These are phyloP conservation scores for Pasiphila rectangulata DNA, from an alignment of 2,888 invertebrate species.

Conservation along the genomic window DNA sequence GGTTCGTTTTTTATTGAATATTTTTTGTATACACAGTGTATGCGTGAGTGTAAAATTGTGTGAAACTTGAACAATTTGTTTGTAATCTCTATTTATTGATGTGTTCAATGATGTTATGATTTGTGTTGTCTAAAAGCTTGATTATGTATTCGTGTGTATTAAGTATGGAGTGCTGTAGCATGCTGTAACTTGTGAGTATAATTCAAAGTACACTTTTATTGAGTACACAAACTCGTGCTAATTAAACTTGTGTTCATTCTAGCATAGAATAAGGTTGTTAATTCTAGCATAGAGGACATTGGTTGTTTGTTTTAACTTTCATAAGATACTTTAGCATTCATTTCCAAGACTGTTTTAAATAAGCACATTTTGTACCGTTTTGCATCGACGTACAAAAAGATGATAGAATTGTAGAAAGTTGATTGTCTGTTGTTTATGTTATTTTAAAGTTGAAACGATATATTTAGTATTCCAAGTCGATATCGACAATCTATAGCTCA, in stretches of 20 bases:
- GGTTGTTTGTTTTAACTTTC: not conserved
- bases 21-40: constrained; percentile 34
- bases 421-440: too few relatives aligned
- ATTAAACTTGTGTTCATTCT: constrained; percentile 25
- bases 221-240: constrained; percentile 9
- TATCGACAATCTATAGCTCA: too few relatives aligned
- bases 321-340: not conserved
- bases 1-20: constrained; percentile 52
- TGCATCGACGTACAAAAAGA: not conserved
- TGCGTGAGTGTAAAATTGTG: constrained; percentile 22
- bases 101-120: constrained; percentile 50
- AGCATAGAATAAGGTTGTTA: constrained; percentile 12
- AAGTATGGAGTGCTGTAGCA: constrained; percentile 32
- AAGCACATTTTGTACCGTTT: not conserved
- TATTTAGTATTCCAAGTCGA: too few relatives aligned
- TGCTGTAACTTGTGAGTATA: constrained; percentile 63
- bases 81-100: constrained; percentile 55
- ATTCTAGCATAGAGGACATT: constrained; percentile 4
- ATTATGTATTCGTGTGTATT: constrained; percentile 39
- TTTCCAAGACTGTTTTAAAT: constrained; percentile 1
- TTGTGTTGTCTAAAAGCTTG: constrained; percentile 38
- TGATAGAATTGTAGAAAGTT: too few relatives aligned
- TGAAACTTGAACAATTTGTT: constrained; percentile 34
- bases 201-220: constrained; percentile 28
- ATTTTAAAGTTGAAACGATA: too few relatives aligned